Evolutionary conservation across 2,113 vertebrate species (phyloP).

Genomic region (Octodon degus): DNA sequence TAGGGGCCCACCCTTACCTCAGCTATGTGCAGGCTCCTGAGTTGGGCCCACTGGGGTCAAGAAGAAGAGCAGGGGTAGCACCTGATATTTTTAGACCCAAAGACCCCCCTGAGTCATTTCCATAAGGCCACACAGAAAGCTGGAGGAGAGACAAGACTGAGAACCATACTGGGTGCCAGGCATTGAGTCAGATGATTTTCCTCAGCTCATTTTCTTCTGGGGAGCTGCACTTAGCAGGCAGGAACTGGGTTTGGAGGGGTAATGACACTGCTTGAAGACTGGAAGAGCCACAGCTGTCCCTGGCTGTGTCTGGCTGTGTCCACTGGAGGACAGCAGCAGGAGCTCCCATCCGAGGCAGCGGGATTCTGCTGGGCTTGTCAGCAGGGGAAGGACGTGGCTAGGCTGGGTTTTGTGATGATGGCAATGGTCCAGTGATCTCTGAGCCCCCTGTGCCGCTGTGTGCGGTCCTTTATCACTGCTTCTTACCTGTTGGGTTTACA

Average conservation of each 20-base stretch:
- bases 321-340: background rate
- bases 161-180: background rate
- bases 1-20: constrained; percentile 71
- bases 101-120: background rate
- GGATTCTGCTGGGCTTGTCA: background rate
- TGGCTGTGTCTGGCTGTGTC: background rate
- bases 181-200: background rate
- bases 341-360: background rate
- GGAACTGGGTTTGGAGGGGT: background rate
- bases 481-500: background rate
- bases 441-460: background rate
- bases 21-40: background rate
- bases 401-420: background rate
- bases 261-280: background rate
- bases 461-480: background rate
- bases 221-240: background rate
- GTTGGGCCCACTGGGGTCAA: background rate
- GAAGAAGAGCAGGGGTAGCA: background rate
- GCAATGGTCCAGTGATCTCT: background rate
- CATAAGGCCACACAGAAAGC: background rate
- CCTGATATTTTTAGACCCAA: background rate
- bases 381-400: background rate
- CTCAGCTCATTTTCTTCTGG: background rate
- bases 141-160: background rate
- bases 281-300: background rate